Conservation (phyloP, 2,797 vertebrate genomes). For the Xenops minutus region DNA sequence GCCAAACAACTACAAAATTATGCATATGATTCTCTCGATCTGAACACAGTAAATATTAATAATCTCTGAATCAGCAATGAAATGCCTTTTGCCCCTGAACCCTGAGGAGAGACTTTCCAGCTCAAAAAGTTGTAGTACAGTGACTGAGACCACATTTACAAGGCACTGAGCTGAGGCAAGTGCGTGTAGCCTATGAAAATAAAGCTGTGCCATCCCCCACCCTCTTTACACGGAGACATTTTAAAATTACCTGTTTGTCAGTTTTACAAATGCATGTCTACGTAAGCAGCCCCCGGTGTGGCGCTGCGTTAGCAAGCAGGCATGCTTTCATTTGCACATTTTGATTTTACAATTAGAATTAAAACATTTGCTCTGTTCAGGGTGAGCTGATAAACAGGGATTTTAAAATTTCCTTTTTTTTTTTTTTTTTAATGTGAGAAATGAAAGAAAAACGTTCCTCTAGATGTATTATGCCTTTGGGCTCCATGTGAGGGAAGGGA, state of each 20-base stretch:
- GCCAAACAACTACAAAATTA: conserved; percentile 61
- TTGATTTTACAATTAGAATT: conserved; percentile 49
- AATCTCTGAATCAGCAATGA: conserved; percentile 52
- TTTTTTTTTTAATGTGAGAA: conserved; percentile 66
- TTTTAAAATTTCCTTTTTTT: conserved; percentile 57
- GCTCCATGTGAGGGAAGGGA: conserved; percentile 72
- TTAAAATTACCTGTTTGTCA: conserved; percentile 44
- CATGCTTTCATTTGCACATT: not conserved
- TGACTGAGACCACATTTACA: not conserved
- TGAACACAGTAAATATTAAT: conserved; percentile 67
- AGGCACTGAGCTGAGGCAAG: not conserved
- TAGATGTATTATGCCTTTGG: conserved; percentile 81
- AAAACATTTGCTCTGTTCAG: conserved; percentile 68
- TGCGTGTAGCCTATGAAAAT: not conserved
- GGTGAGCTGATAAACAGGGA: conserved; percentile 67
- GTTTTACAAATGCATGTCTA: conserved; percentile 34
- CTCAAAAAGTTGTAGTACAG: conserved; percentile 8
- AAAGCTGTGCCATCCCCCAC: not conserved
- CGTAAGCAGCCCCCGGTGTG: not conserved
- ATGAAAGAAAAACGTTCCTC: conserved; percentile 78
- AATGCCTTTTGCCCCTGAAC: conserved; percentile 24
- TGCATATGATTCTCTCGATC: conserved; percentile 52
- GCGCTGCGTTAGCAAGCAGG: not conserved
- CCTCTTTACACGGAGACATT: not conserved
- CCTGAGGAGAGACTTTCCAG: conserved; percentile 25